These are phyloP conservation scores for Aphelenchoides avenae DNA, from an alignment of 1,140 invertebrate species.

Conservation along the genomic window DNA sequence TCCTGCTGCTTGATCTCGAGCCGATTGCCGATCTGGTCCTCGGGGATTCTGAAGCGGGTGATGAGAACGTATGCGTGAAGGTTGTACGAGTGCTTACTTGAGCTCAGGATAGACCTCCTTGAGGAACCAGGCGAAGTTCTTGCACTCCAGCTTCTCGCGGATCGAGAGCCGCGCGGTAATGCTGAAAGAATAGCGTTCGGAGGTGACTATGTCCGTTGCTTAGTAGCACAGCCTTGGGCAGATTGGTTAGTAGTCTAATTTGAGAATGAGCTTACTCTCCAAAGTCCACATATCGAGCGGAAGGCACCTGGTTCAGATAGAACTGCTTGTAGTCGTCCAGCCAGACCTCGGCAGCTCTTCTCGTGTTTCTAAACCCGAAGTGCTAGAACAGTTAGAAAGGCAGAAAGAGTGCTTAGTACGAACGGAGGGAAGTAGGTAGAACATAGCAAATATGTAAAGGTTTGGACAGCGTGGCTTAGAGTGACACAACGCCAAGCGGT, in stretches of 20 bases:
- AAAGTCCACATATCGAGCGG: slow-evolving; percentile 63
- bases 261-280: slow-evolving; percentile 61
- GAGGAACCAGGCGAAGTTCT: slow-evolving; percentile 93
- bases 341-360: slow-evolving; percentile 89
- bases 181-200: slow-evolving; percentile 18
- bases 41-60: too few relatives aligned
- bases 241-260: background rate
- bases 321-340: slow-evolving; percentile 93
- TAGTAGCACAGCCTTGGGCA: background rate
- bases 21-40: too few relatives aligned
- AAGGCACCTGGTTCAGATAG: slow-evolving; percentile 65
- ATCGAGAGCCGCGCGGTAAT: too few relatives aligned
- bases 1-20: too few relatives aligned
- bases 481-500: too few relatives aligned
- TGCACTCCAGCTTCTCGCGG: slow-evolving; percentile 79
- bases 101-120: slow-evolving; percentile 89
- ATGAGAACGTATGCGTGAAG: background rate
- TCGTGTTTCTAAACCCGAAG: slow-evolving; percentile 86
- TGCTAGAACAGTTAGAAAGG: too few relatives aligned
- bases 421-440: too few relatives aligned
- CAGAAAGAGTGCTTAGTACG: too few relatives aligned
- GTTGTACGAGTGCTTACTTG: slow-evolving; percentile 37
- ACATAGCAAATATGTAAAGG: too few relatives aligned
- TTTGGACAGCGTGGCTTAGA: too few relatives aligned
- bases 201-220: background rate